phyloP scores from a whole-genome alignment of 92 coral and sea anemone species.

The Metridium senile region DNA sequence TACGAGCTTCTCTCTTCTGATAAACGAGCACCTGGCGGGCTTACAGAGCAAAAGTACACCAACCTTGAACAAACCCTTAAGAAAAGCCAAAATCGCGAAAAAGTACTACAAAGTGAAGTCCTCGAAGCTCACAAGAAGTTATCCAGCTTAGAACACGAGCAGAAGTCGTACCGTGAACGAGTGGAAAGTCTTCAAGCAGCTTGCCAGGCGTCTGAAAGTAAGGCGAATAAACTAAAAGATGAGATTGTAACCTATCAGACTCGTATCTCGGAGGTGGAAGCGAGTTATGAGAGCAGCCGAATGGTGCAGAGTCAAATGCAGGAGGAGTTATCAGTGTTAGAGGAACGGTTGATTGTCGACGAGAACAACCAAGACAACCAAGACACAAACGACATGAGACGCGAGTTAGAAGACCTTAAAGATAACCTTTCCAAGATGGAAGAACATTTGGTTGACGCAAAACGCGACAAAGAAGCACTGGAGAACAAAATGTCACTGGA shows the following conservation, averaged over 20 bases:
- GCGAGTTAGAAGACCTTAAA: slow-evolving; percentile 50
- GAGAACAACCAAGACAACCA: slow-evolving; percentile 51
- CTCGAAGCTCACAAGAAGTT: slow-evolving; percentile 73
- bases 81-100: slow-evolving; percentile 76
- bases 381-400: slow-evolving; percentile 55
- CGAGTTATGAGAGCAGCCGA: slow-evolving; percentile 72
- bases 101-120: slow-evolving; percentile 68
- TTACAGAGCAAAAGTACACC: slow-evolving; percentile 49
- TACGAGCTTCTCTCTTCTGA: slow-evolving; percentile 65
- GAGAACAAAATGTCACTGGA: slow-evolving; percentile 57
- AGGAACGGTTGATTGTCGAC: slow-evolving; percentile 41
- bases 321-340: slow-evolving; percentile 41
- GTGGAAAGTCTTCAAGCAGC: slow-evolving; percentile 58
- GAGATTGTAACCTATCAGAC: slow-evolving; percentile 67
- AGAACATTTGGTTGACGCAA: slow-evolving; percentile 60
- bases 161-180: slow-evolving; percentile 61
- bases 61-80: slow-evolving; percentile 70
- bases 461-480: slow-evolving; percentile 69
- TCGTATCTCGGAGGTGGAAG: slow-evolving; percentile 68
- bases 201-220: slow-evolving; percentile 62
- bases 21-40: slow-evolving; percentile 41
- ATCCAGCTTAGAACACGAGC: slow-evolving; percentile 68
- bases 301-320: slow-evolving; percentile 55
- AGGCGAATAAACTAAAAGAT: slow-evolving; percentile 57
- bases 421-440: slow-evolving; percentile 72